Percentiles rank a stretch among this genome's conserved stretches.
Conservation (phyloP, 2,113 vertebrate genomes). For the Neofelis nebulosa region DNA sequence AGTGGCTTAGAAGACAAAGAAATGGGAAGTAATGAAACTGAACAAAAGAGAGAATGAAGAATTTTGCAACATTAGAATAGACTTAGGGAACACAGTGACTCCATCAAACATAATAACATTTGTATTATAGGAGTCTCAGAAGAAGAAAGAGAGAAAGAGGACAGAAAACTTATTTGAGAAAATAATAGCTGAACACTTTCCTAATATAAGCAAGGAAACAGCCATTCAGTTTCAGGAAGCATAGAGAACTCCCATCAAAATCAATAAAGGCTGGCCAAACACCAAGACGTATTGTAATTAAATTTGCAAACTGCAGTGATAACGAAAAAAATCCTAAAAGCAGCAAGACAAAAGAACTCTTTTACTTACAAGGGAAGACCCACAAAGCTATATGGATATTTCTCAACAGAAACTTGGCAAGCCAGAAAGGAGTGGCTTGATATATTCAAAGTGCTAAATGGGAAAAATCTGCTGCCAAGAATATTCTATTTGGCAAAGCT, state of each 20-base stretch:
- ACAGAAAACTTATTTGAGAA: neutral
- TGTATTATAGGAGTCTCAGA: neutral
- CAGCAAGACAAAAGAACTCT: neutral
- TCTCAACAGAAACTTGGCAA: neutral
- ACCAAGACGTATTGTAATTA: neutral
- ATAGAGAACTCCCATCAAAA: neutral
- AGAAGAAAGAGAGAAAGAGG: neutral
- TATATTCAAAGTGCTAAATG: neutral
- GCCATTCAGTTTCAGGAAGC: neutral
- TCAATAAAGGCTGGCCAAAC: neutral
- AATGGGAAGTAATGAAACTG: neutral
- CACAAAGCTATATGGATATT: neutral
- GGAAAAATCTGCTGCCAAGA: neutral
- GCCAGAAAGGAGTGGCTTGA: neutral
- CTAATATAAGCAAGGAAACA: neutral
- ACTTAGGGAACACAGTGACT: neutral
- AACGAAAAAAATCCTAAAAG: neutral
- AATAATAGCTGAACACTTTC: neutral
- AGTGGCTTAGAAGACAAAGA: neutral
- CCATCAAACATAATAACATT: neutral
- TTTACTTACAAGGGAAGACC: neutral
- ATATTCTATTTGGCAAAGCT: neutral
- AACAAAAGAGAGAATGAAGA: neutral
- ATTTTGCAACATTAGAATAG: neutral
- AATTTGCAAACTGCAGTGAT: neutral